Evolutionary conservation across 2,113 vertebrate species (phyloP), one percentile per base, ranked within the genome.

Genomic region (Burhinus bistriatus): DNA sequence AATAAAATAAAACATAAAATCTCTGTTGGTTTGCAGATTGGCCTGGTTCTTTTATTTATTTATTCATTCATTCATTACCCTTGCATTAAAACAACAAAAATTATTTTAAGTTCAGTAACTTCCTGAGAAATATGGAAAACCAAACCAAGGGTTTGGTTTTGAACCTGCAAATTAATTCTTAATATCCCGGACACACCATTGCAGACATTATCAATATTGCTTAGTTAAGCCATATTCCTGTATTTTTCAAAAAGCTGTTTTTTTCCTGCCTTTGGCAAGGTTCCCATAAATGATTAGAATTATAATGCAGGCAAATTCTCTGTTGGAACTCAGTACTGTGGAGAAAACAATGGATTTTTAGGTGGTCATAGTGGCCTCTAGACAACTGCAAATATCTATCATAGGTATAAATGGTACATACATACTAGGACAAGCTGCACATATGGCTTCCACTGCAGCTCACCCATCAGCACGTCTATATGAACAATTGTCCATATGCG

Each of bases 1-100:
- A 91, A 83, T 83, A 94, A 94, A 92, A 96, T 93, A 88, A 94
- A 96, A 51, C 58, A 89, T 82, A 90, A 92, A 88, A 78, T 77
- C 66, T 85, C 70, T 76, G 62, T 68, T 93, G 85, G 66, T 81
- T 93, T 93, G 78, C 40, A 96, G 75, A 58, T 77, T 95, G 71
- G 55, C 42, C 59, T 70, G 38, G 36, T 85, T 80, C 66, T 96
- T 83, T 66, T 80, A 80, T 94, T 97, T 91, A 94, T 87, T 92
- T 36, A 58, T 87, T 89, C 34, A 52, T 81, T 80, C 42, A 77
- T 72, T 83, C 58, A 77, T 87, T 93, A 65, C 42, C 29, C 87
- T 80, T 30, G 9, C 54, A 73, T 81, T 83, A 71, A 83, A 96
- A 55, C 27, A 97, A 87, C 51, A 91, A 55, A 77, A 94, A 82